A percentile compares a stretch with the other conserved stretches of the same genome.
These are phyloP conservation scores for Zalophus californianus DNA, from an alignment of 2,797 vertebrate genomes.

Conservation along the genomic window DNA sequence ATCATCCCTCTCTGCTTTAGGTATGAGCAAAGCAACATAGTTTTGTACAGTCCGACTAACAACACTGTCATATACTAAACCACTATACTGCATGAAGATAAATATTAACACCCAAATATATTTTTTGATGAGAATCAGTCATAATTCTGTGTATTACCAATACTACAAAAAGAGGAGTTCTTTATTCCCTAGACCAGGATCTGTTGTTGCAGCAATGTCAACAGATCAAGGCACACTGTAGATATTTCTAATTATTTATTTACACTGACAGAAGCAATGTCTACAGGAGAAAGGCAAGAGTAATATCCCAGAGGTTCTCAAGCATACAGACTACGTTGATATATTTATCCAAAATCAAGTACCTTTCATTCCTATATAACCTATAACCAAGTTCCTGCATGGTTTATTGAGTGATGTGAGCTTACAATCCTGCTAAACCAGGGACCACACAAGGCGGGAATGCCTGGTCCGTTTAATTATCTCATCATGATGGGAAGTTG, in stretches of 20 bases:
- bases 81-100: neutral
- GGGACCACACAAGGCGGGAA: neutral
- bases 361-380: neutral
- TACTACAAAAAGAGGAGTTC: neutral
- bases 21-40: neutral
- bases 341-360: neutral
- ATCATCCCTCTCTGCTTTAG: neutral
- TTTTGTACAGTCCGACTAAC: neutral
- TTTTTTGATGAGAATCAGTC: neutral
- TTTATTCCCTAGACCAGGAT: neutral
- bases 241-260: neutral
- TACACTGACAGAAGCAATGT: neutral
- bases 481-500: neutral
- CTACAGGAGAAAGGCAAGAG: neutral
- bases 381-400: neutral
- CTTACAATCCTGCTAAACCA: neutral
- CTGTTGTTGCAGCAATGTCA: neutral
- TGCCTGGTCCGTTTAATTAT: neutral
- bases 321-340: neutral
- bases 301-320: neutral
- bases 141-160: neutral
- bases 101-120: neutral
- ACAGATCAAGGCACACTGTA: neutral
- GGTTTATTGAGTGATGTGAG: neutral
- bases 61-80: neutral